Evolutionary conservation across 1,140 invertebrate species (phyloP), one percentile per base, ranked within the genome.

Genomic region (Drosophila sp.): DNA sequence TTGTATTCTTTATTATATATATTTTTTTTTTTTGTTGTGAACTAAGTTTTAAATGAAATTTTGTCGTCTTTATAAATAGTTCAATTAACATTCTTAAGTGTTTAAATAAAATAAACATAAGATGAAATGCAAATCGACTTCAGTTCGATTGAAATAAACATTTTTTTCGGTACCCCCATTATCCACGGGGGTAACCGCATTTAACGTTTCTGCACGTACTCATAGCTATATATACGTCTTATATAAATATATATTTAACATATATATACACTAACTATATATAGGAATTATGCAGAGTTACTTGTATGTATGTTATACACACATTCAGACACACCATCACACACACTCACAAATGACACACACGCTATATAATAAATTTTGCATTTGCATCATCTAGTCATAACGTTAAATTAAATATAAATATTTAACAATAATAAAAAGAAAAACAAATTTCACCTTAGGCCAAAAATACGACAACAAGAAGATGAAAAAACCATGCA

Each of bases 331-430:
- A 50, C 46, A 54, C 13, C 27, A 53, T 36, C 56, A 46, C 32
- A 54, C 34, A 29, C 21, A 63, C 18, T 40, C 46, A 63, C 8
- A 27, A 51, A 9, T 16, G 11, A 29, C 13, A 34, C 16, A 45
- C 25, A 57, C 46, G 46, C 25, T 50, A 1, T 46, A 54, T 29
- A 59, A 46, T 38, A 29, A 18, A 57, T 57, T 57, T 64, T 25
- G 29, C 51, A 57, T 65, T 66, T 65, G 53, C 51, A 72, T 65
- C 51, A 62, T 43, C 57, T 72, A 72, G 63, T 67, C 56, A 66
- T 66, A 59, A 59, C 53, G 9, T 66, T 56, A 59, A 53, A 72
- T 13, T 71, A 51, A 65, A 45, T 59, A 48, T 48, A 48, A 36
- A 50, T 38, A 53, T 53, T 53, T 6, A 53, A 53, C 29, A 34